Conservation (phyloP, 2,113 vertebrate genomes). For the Cyrtonyx montezumae region DNA sequence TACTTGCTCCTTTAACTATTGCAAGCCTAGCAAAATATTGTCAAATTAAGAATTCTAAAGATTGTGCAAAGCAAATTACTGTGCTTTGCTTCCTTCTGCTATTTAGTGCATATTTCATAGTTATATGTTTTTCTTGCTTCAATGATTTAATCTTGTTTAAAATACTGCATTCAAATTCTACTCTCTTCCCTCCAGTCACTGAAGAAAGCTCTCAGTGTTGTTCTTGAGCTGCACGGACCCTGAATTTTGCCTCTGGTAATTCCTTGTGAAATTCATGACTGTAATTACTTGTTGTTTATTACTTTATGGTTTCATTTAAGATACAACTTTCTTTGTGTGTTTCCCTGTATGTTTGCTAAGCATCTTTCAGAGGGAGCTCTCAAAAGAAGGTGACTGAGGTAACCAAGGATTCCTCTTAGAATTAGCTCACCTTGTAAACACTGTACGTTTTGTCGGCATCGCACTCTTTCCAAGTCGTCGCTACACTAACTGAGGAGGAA, state of each 20-base stretch:
- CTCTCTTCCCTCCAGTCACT: background rate
- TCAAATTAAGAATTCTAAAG: background rate
- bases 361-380: background rate
- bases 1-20: background rate
- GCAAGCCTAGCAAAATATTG: background rate
- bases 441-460: background rate
- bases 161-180: background rate
- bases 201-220: background rate
- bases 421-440: background rate
- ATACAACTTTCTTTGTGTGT: background rate
- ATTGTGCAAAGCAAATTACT: background rate
- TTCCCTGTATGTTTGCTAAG: background rate
- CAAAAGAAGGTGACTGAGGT: background rate
- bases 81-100: background rate
- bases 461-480: background rate
- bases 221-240: background rate
- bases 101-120: background rate
- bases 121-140: background rate
- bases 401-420: background rate
- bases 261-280: background rate
- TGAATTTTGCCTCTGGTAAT: background rate
- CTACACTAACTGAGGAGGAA: background rate
- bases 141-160: background rate
- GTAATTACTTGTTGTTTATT: background rate
- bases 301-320: background rate